phyloP scores from a whole-genome alignment of 2,113 vertebrate species.

The Leptosomus discolor region DNA sequence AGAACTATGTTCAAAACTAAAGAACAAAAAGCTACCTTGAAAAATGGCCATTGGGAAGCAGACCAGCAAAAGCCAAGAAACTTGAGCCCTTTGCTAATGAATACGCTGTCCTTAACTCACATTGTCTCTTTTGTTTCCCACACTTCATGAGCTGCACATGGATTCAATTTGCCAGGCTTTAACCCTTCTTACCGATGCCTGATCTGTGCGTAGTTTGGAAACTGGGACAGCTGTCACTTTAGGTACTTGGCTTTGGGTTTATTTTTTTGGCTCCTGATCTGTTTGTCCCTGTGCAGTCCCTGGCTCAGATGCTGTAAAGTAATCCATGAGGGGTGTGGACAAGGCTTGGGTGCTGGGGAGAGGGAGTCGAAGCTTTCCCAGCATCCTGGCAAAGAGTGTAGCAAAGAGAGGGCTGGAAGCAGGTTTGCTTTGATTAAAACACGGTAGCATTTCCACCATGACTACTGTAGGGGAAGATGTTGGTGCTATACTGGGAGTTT shows the following conservation, averaged over 20 bases:
- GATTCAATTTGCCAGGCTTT: slow-evolving; percentile 21
- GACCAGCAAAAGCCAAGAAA: slow-evolving; percentile 56
- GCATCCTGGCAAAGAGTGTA: background rate
- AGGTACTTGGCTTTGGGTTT: background rate
- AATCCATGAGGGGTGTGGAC: background rate
- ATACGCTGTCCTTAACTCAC: slow-evolving; percentile 51
- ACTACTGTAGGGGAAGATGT: rapidly evolving
- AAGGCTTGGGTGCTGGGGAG: background rate
- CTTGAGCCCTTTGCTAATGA: slow-evolving; percentile 48
- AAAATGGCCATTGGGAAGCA: slow-evolving; percentile 44
- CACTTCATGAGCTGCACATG: slow-evolving; percentile 26
- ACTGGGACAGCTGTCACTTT: background rate
- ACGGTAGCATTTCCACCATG: background rate
- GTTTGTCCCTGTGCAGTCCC: background rate
- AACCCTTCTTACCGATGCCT: slow-evolving; percentile 14
- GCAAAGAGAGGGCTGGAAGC: background rate
- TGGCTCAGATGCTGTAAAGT: background rate
- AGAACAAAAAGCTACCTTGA: slow-evolving; percentile 65
- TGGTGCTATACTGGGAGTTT: background rate
- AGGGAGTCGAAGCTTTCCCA: background rate
- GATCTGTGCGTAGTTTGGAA: background rate
- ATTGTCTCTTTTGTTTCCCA: slow-evolving; percentile 62
- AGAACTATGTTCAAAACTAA: background rate
- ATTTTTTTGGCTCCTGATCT: background rate
- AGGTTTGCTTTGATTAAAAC: background rate